Evolutionary conservation across 2,797 vertebrate species (phyloP).

Genomic region (Serranus cabrilla): DNA sequence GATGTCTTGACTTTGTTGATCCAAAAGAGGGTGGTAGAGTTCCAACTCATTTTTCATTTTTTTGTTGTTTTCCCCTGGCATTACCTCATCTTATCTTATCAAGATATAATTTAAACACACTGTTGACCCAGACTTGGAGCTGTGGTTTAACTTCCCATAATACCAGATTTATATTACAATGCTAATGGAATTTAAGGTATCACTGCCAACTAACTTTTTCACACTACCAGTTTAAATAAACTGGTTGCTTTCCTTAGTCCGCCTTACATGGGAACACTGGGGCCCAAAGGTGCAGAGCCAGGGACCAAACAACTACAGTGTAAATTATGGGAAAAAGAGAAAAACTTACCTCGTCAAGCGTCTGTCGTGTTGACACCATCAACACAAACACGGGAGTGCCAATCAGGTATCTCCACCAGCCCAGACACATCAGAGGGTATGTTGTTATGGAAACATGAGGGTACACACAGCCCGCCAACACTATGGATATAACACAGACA

Average conservation of each 20-base stretch:
- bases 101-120: constrained; percentile 29
- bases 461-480: not conserved
- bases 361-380: not conserved
- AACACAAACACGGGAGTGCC: not conserved
- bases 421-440: constrained; percentile 7
- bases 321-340: not conserved
- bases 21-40: constrained; percentile 44
- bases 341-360: not conserved
- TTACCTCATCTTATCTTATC: constrained; percentile 41
- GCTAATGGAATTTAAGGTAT: constrained; percentile 43
- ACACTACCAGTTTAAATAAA: constrained; percentile 31
- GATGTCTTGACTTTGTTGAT: constrained; percentile 5
- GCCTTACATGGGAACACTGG: constrained; percentile 14
- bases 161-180: constrained; percentile 16
- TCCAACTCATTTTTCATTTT: constrained; percentile 1
- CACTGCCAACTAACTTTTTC: constrained; percentile 21
- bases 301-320: not conserved
- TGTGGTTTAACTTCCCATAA: constrained; percentile 37
- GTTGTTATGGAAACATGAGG: constrained; percentile 46
- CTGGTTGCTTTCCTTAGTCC: not conserved
- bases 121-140: constrained; percentile 21
- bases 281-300: not conserved
- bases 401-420: constrained; percentile 12
- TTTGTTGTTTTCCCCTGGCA: constrained; percentile 9
- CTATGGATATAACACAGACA: not conserved